A percentile compares a stretch with the other conserved stretches of the same genome.
Evolutionary conservation across 2,888 invertebrate species (phyloP).

Genomic region (Plebejus anna): DNA sequence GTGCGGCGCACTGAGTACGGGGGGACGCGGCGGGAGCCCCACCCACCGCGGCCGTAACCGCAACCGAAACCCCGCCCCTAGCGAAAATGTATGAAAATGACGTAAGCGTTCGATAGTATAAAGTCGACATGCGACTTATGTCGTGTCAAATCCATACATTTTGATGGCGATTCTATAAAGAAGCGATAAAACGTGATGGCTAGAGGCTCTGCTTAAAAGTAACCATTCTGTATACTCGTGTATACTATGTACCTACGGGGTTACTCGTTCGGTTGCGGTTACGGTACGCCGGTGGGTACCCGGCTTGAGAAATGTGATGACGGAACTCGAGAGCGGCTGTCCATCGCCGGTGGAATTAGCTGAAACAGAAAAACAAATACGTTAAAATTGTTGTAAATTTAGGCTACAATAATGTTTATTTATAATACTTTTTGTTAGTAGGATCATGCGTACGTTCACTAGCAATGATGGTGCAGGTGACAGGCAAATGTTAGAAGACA

Average conservation of each 20-base stretch:
- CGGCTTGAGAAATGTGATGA: conserved; percentile 39
- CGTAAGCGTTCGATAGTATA: too few relatives aligned
- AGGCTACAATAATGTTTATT: too few relatives aligned
- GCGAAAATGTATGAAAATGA: not conserved
- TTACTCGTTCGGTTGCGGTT: not conserved
- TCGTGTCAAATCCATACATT: too few relatives aligned
- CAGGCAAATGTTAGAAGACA: too few relatives aligned
- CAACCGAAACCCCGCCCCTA: not conserved
- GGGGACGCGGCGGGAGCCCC: conserved; percentile 39
- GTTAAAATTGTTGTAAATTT: not conserved
- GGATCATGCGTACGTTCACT: conserved; percentile 15
- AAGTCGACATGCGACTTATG: too few relatives aligned
- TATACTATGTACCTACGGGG: not conserved
- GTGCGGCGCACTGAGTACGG: conserved; percentile 35
- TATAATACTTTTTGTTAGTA: not conserved
- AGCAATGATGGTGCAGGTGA: not conserved
- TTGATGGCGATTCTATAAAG: too few relatives aligned
- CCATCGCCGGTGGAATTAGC: conserved; percentile 39
- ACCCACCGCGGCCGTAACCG: conserved; percentile 1
- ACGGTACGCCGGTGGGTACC: conserved; percentile 9
- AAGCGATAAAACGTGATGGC: too few relatives aligned
- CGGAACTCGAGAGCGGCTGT: conserved; percentile 38
- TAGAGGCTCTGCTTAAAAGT: not conserved
- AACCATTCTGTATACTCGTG: not conserved
- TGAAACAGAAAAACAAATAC: conserved; percentile 33